These are phyloP conservation scores for Platyura marginata DNA, from an alignment of 1,140 invertebrate species.

Conservation along the genomic window DNA sequence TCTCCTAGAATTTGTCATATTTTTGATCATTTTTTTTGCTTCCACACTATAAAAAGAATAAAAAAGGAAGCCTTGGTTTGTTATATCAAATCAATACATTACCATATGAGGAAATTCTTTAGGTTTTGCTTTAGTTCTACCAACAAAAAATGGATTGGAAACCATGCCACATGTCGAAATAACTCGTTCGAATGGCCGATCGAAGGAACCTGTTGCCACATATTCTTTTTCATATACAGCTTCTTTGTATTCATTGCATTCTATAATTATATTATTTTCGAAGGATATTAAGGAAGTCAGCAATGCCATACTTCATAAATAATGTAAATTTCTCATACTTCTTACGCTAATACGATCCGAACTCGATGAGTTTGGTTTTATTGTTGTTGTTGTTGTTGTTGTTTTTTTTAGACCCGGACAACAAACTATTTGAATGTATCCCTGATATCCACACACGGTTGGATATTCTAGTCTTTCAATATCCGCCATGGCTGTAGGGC, in stretches of 20 bases:
- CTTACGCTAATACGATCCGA: not conserved
- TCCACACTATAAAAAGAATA: too few species aligned
- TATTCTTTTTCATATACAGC: constrained; percentile 1
- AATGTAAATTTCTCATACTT: not conserved
- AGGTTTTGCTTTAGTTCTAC: constrained; percentile 12
- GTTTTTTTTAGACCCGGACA: constrained; percentile 7
- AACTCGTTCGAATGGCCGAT: not conserved
- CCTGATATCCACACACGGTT: constrained; percentile 11
- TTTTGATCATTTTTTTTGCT: not conserved
- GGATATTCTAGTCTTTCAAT: constrained; percentile 5
- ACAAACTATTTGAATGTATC: constrained; percentile 15
- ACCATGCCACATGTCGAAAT: constrained; percentile 7
- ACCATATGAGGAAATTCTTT: constrained; percentile 26
- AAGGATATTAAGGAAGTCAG: constrained; percentile 2
- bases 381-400: not conserved
- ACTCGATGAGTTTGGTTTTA: too few species aligned
- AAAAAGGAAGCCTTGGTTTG: too few species aligned
- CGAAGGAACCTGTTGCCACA: too few species aligned
- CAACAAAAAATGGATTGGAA: constrained; percentile 14
- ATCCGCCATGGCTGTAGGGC: constrained; percentile 12
- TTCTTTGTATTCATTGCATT: constrained; percentile 6
- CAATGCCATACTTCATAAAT: not conserved
- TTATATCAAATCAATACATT: not conserved
- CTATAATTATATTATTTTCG: not conserved
- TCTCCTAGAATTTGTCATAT: too few species aligned